Percentiles rank a stretch among this genome's conserved stretches.
Conservation (phyloP, 2,888 invertebrate species). For the Polydrusus tereticollis region DNA sequence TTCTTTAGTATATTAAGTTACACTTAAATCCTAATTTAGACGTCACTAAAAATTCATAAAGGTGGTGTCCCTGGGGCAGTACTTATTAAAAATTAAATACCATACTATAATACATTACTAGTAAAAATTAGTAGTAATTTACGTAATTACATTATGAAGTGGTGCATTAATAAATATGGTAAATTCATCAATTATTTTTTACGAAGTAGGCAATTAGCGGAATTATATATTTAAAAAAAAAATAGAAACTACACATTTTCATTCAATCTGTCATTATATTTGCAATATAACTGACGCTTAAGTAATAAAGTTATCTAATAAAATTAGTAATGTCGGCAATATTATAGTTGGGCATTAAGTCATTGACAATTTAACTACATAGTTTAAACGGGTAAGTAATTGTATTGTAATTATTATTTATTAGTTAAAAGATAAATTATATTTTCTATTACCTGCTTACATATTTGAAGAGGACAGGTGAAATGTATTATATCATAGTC, state of each 20-base stretch:
- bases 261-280: background rate
- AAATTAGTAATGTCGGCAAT: background rate
- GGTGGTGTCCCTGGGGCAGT: too few relatives aligned
- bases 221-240: slow-evolving; percentile 1
- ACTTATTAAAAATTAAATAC: too few relatives aligned
- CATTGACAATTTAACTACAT: background rate
- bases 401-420: too few relatives aligned
- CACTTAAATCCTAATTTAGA: too few relatives aligned
- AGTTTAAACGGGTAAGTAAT: too few relatives aligned
- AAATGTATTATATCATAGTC: too few relatives aligned
- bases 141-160: background rate
- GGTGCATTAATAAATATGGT: background rate
- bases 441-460: too few relatives aligned
- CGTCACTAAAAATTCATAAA: too few relatives aligned
- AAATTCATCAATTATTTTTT: background rate
- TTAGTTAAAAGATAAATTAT: too few relatives aligned
- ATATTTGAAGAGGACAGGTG: too few relatives aligned
- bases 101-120: too few relatives aligned
- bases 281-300: slow-evolving; percentile 3
- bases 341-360: background rate
- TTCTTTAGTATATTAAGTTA: too few relatives aligned
- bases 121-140: background rate
- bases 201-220: background rate
- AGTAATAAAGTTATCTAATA: background rate
- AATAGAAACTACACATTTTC: background rate